A percentile compares a stretch with the other conserved stretches of the same genome.
Conservation (phyloP, 2,113 vertebrate species). For the Neolamprologus longior region DNA sequence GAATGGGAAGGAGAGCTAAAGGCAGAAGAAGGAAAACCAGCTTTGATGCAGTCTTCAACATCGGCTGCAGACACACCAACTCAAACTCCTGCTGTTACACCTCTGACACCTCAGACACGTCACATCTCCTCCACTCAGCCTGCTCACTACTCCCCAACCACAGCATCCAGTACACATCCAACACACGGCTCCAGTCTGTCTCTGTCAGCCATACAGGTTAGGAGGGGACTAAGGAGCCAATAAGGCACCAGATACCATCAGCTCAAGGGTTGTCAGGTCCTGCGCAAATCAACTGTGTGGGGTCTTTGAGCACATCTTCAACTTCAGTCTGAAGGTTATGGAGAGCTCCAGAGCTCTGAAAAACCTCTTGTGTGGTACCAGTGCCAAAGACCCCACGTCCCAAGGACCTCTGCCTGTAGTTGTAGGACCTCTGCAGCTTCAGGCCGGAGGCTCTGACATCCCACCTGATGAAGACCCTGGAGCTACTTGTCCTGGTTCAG, state of each 20-base stretch:
- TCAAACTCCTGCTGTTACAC: background rate
- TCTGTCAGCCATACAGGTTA: background rate
- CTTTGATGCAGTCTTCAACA: background rate
- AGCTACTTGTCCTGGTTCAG: background rate
- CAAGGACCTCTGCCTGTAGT: background rate
- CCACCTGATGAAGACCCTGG: background rate
- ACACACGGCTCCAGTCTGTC: background rate
- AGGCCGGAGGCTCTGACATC: background rate
- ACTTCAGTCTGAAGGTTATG: background rate
- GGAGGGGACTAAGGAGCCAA: background rate
- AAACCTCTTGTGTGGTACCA: background rate
- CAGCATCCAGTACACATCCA: background rate
- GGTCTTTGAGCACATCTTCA: background rate
- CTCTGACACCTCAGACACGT: background rate
- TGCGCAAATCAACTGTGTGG: background rate
- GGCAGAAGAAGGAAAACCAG: background rate
- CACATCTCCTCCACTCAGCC: background rate
- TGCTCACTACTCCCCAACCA: background rate
- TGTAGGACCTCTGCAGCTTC: background rate
- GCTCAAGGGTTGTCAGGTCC: background rate
- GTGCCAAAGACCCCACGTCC: background rate
- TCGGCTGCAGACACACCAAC: background rate
- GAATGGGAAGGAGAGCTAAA: rapidly evolving
- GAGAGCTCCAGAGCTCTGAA: rapidly evolving
- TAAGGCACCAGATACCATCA: background rate